These are phyloP conservation scores for Crotalus horridus DNA, from an alignment of 2,113 vertebrate species.

Conservation along the genomic window DNA sequence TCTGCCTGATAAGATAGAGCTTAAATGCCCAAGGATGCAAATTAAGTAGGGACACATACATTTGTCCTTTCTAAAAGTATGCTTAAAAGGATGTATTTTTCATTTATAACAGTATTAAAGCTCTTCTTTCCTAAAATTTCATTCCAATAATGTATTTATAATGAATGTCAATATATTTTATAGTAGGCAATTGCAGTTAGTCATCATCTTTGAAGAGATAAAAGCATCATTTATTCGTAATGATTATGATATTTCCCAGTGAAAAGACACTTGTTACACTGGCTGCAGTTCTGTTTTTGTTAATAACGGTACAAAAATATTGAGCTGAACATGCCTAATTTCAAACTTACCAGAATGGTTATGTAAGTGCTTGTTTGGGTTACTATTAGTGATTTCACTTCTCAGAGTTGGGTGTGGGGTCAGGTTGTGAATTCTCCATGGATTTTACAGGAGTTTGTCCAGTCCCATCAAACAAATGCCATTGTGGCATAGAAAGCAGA, in stretches of 20 bases:
- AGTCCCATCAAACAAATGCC: neutral
- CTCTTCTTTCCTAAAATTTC: neutral
- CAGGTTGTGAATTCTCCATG: neutral
- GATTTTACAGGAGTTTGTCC: neutral
- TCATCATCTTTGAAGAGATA: neutral
- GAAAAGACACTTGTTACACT: neutral
- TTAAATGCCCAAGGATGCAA: neutral
- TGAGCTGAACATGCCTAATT: neutral
- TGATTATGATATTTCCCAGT: neutral
- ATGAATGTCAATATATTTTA: neutral
- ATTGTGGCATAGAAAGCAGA: neutral
- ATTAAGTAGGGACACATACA: neutral
- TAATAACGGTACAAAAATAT: neutral
- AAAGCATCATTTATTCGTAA: neutral
- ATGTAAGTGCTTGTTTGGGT: neutral
- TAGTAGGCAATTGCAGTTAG: neutral
- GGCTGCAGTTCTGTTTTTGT: neutral
- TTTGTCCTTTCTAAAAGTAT: neutral
- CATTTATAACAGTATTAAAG: neutral
- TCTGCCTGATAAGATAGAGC: too few relatives aligned
- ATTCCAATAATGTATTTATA: neutral
- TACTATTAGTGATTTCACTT: neutral
- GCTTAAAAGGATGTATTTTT: neutral
- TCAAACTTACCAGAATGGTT: neutral
- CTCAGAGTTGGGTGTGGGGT: neutral